Evolutionary conservation across 2,797 vertebrate species (phyloP).

Genomic region (Muscicapa comitata): DNA sequence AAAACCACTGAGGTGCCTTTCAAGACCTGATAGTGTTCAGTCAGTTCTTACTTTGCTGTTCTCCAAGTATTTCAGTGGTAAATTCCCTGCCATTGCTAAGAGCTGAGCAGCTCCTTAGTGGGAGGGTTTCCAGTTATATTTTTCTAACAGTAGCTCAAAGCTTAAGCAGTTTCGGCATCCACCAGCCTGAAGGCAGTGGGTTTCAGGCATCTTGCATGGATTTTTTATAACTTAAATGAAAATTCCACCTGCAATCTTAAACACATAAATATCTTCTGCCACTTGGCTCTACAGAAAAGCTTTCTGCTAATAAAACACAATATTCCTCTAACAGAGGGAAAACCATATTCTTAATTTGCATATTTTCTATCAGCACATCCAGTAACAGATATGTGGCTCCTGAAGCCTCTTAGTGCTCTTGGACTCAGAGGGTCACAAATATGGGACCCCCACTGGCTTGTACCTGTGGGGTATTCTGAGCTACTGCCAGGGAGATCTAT

Average conservation of each 20-base stretch:
- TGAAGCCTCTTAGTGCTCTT: background rate
- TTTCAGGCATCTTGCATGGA: background rate
- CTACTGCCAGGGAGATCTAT: background rate
- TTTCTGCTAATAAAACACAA: background rate
- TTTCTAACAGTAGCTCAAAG: background rate
- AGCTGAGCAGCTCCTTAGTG: no score
- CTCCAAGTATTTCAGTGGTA: no score
- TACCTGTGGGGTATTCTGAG: background rate
- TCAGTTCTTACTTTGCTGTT: no score
- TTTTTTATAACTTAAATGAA: background rate
- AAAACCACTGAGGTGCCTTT: no score
- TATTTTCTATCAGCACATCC: background rate
- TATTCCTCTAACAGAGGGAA: background rate
- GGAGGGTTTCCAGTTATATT: background rate
- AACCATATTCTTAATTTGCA: background rate
- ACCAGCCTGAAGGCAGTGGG: background rate
- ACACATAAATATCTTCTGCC: background rate
- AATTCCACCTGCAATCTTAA: background rate
- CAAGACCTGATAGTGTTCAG: no score
- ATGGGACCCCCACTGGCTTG: accelerated
- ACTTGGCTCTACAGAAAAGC: background rate
- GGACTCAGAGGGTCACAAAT: background rate
- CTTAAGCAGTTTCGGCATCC: background rate
- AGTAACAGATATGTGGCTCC: background rate
- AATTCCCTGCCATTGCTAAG: no score